phyloP scores from a whole-genome alignment of 2,888 invertebrate genomes.

The Sinotaia quadrata region DNA sequence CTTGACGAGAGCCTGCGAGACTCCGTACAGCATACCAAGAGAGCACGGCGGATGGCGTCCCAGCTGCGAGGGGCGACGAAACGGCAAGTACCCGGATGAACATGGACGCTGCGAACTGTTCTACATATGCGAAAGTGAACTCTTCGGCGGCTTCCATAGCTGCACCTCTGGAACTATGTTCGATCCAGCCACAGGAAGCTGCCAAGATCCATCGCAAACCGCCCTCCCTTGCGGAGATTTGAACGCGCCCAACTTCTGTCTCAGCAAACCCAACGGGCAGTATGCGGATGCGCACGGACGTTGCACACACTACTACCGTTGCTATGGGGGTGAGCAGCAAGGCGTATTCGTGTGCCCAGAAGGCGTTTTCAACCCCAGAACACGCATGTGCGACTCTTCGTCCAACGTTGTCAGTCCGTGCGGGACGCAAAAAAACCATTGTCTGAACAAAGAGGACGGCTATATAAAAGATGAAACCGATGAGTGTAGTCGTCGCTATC shows the following conservation, averaged over 20 bases:
- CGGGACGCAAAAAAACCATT: slow-evolving; percentile 35
- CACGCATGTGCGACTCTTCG: slow-evolving; percentile 32
- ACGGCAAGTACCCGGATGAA: slow-evolving; percentile 44
- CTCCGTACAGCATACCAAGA: slow-evolving; percentile 39
- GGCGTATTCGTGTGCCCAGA: slow-evolving; percentile 37
- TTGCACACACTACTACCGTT: slow-evolving; percentile 50
- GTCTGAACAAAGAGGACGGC: slow-evolving; percentile 33
- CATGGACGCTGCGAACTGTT: slow-evolving; percentile 41
- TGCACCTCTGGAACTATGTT: slow-evolving; percentile 35
- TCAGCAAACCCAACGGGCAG: slow-evolving; percentile 39
- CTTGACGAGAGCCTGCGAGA: slow-evolving; percentile 42
- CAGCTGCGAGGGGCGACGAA: slow-evolving; percentile 35
- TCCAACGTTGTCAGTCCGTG: slow-evolving; percentile 34
- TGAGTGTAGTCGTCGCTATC: slow-evolving; percentile 23
- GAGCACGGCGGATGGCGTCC: slow-evolving; percentile 40
- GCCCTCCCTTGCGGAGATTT: slow-evolving; percentile 50
- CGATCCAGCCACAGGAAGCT: slow-evolving; percentile 36
- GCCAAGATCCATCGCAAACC: slow-evolving; percentile 37
- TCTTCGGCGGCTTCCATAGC: slow-evolving; percentile 39
- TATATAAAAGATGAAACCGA: slow-evolving; percentile 20
- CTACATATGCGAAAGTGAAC: slow-evolving; percentile 37
- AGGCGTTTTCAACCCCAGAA: slow-evolving; percentile 38
- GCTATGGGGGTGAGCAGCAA: slow-evolving; percentile 34
- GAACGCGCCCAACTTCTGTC: slow-evolving; percentile 42
- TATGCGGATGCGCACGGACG: slow-evolving; percentile 48